These are phyloP conservation scores for Lycorma delicatula DNA, from an alignment of 1,140 invertebrate species.

Conservation along the genomic window DNA sequence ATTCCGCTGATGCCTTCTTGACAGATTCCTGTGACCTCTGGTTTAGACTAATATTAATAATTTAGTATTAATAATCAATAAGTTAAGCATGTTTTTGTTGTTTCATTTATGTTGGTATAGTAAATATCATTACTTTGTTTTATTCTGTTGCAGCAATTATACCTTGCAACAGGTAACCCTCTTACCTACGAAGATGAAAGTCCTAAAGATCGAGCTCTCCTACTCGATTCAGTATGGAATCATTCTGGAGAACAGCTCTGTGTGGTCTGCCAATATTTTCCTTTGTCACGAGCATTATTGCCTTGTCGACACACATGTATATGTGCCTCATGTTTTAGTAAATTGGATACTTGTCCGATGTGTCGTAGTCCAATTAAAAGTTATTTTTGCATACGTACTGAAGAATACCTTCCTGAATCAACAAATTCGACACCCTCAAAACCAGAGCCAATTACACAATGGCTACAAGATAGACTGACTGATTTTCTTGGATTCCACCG, in stretches of 20 bases:
- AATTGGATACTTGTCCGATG: conserved; percentile 70
- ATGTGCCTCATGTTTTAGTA: conserved; percentile 64
- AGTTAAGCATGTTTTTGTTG: no score
- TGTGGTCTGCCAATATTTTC: conserved; percentile 68
- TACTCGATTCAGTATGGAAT: conserved; percentile 31
- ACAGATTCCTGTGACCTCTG: no score
- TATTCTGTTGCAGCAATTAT: conserved; percentile 61
- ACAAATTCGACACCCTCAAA: conserved; percentile 20
- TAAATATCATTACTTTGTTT: no score
- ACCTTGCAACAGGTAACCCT: conserved; percentile 57
- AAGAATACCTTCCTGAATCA: conserved; percentile 56
- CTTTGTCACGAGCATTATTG: conserved; percentile 63
- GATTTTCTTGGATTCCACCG: conserved; percentile 52
- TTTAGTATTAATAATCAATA: conserved; percentile 2
- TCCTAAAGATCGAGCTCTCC: conserved; percentile 37
- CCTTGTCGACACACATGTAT: conserved; percentile 76
- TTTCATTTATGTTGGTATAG: no score
- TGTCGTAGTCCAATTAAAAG: conserved; percentile 68
- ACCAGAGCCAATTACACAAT: conserved; percentile 37
- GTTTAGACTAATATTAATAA: no score
- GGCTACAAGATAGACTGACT: conserved; percentile 51
- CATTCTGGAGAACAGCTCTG: conserved; percentile 53
- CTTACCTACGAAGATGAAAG: conserved; percentile 46
- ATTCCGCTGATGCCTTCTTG: no score
- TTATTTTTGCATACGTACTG: conserved; percentile 68